These are phyloP conservation scores for Dysmachus trigonus DNA, from an alignment of 2,888 invertebrate genomes.

Conservation along the genomic window DNA sequence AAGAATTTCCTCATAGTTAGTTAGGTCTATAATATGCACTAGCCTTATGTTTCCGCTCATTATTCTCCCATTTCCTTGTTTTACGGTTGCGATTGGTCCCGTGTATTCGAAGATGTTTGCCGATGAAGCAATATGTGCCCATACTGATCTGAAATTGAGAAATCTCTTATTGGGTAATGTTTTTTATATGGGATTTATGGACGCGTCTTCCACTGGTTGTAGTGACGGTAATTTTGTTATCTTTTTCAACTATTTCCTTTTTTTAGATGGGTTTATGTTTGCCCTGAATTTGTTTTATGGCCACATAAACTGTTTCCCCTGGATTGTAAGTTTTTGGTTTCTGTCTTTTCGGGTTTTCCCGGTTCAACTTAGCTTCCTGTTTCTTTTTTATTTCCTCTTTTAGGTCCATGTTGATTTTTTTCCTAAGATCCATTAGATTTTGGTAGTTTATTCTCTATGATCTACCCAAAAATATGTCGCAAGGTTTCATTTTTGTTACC, in stretches of 20 bases:
- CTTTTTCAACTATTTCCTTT: conserved; percentile 26
- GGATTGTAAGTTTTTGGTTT: background rate
- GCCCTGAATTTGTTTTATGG: conserved; percentile 8
- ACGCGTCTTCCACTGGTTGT: too few species aligned
- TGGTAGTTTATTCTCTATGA: conserved; percentile 15
- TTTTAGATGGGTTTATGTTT: conserved; percentile 6
- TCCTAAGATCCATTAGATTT: background rate
- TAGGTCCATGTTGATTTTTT: conserved; percentile 10
- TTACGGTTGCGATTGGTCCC: conserved; percentile 6
- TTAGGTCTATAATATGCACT: conserved; percentile 21
- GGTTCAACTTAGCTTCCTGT: background rate
- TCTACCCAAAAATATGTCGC: conserved; percentile 17
- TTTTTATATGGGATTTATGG: conserved; percentile 41
- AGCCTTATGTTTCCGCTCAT: conserved; percentile 20
- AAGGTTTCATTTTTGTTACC: conserved; percentile 19
- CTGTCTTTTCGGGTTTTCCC: conserved; percentile 12
- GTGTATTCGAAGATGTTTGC: background rate
- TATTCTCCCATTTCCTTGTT: conserved; percentile 27
- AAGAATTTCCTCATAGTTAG: conserved; percentile 16
- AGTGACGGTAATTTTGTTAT: conserved; percentile 29
- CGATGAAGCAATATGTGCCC: background rate
- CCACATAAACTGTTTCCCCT: conserved; percentile 20
- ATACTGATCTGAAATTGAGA: conserved; percentile 13
- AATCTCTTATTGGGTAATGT: background rate
- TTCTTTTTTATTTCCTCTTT: conserved; percentile 3